Evolutionary conservation across 2,888 invertebrate species (phyloP).

Genomic region (Mesorhabditis spiculigera): DNA sequence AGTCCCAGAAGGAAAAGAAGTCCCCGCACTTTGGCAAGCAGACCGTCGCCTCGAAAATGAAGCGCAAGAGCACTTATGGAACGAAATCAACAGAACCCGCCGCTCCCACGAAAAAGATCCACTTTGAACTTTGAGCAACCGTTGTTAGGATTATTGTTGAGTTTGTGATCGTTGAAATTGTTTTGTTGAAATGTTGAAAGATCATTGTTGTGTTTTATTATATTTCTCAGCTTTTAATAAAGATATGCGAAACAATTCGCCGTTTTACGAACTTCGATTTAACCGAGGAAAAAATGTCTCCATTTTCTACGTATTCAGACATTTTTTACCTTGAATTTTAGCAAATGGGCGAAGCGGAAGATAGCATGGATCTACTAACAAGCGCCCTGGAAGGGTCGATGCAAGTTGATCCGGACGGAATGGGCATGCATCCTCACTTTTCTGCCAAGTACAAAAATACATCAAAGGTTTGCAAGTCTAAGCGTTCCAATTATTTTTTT

Average conservation of each 20-base stretch:
- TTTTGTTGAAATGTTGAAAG: too few species aligned
- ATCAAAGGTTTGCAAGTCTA: not conserved
- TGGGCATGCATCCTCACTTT: not conserved
- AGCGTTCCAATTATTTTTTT: constrained; percentile 3
- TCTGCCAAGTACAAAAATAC: not conserved
- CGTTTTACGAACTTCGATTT: too few species aligned
- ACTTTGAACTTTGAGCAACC: not conserved
- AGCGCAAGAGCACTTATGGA: not conserved
- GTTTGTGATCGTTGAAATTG: too few species aligned
- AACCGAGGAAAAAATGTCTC: too few species aligned
- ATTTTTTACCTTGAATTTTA: too few species aligned
- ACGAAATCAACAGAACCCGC: constrained; percentile 10
- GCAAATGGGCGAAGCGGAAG: not conserved
- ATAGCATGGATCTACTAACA: not conserved
- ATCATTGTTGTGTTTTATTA: too few species aligned
- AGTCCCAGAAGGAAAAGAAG: too few species aligned
- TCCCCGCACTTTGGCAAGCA: not conserved
- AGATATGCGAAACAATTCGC: too few species aligned
- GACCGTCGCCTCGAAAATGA: constrained; percentile 2
- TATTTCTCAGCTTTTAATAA: too few species aligned
- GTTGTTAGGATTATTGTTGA: too few species aligned
- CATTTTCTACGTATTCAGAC: too few species aligned
- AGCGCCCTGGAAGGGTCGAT: not conserved
- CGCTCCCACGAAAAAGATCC: constrained; percentile 24
- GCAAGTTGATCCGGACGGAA: not conserved